phyloP scores from a whole-genome alignment of 2,113 vertebrate species.

The Larimichthys polyactis region DNA sequence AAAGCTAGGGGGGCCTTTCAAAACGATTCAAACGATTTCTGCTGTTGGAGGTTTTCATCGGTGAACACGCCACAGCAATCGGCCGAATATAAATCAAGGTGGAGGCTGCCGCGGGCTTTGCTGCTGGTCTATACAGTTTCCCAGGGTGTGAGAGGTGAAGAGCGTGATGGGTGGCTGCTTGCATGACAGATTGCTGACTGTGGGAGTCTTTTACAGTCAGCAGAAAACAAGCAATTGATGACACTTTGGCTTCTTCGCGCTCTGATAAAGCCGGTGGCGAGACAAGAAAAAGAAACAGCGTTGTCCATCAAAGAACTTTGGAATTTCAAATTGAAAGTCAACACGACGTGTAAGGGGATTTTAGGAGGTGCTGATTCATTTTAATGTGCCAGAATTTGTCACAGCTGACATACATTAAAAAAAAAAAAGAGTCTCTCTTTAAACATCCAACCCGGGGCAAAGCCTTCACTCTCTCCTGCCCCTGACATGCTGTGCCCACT shows the following conservation, averaged over 20 bases:
- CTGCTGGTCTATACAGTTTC: constrained; percentile 35
- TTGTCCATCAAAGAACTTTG: constrained; percentile 18
- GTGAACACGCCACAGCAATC: not conserved
- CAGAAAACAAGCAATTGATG: constrained; percentile 69
- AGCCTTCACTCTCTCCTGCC: constrained; percentile 10
- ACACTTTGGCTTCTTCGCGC: constrained; percentile 48
- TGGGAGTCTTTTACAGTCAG: constrained; percentile 72
- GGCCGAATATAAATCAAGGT: constrained; percentile 24
- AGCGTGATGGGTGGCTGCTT: constrained; percentile 62
- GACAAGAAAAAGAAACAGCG: constrained; percentile 5
- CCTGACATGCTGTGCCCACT: not conserved
- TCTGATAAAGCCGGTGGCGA: constrained; percentile 42
- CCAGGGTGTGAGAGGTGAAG: constrained; percentile 47
- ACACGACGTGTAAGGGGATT: not conserved
- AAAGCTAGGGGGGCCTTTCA: not conserved
- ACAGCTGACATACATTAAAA: not conserved
- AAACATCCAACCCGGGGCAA: not conserved
- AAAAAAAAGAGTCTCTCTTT: not conserved
- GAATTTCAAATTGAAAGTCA: not conserved
- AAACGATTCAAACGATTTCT: not conserved
- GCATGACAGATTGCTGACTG: constrained; percentile 77
- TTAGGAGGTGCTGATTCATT: not conserved
- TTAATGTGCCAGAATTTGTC: not conserved
- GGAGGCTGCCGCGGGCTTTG: constrained; percentile 17
- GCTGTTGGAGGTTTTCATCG: not conserved